Evolutionary conservation across 2,888 invertebrate genomes (phyloP), one percentile per base, ranked within the genome.

Genomic region (Drosophila tanythrix): DNA sequence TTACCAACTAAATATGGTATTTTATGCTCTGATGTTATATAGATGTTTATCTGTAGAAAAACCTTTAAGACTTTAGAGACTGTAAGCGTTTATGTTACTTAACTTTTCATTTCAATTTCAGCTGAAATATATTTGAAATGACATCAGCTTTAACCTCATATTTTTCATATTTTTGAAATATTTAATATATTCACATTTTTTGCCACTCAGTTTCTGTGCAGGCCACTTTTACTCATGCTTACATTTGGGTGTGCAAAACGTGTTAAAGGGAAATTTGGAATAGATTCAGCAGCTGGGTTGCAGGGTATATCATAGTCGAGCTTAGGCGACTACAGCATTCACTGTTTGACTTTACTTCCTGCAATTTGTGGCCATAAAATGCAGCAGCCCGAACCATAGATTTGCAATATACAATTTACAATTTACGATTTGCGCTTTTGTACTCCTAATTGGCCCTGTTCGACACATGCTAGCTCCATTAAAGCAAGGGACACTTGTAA

Each of bases 351-450:
- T 36, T 50, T 52, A 48, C 58, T 82, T 74, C 76, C 79, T 87
- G 84, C 74, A 76, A 84, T 89, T 84, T 74, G 81, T 64, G 74
- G 80, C 76, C 53, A 57, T 76, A 70, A 71, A 83, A 68, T 43
- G 11, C 52, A 33, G 51, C 51, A 50, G 57, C 57, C 77, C 70
- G 51, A 51, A 55, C 57, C 77, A 74, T 77, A 74, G 75, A 76
- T 77, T 71, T 65, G 64, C 76, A 71, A 70, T 83, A 70, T 53
- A 69, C 65, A 68, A 82, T 83, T 82, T 64, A 68, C 73, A 68
- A 75, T 84, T 79, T 70, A 71, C 78, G 70, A 83, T 88, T 85
- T 78, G 69, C 63, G 87, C 71, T 81, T 81, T 82, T 69, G 58
- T 53, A 46, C 55, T 38, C 58, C 61, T 84, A 85, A 85, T 88